These are phyloP conservation scores for Brachionus calyciflorus DNA, from an alignment of 1,140 invertebrate genomes.

Conservation along the genomic window DNA sequence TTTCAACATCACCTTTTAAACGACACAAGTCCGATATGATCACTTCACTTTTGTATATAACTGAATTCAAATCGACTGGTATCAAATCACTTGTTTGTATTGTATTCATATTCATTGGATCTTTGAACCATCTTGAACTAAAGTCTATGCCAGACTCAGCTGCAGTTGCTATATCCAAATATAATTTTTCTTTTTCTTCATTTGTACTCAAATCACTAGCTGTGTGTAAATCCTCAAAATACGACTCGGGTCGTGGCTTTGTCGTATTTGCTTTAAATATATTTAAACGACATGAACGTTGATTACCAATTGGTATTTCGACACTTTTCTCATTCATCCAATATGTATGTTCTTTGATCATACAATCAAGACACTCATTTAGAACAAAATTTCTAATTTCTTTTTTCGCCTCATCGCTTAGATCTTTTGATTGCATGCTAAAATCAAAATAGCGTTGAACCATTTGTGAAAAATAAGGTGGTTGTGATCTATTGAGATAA, in stretches of 20 bases:
- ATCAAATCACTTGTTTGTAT: slow-evolving; percentile 68
- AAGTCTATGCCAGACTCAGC: slow-evolving; percentile 94
- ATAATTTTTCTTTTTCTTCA: slow-evolving; percentile 66
- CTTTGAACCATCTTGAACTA: slow-evolving; percentile 78
- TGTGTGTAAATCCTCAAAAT: slow-evolving; percentile 67
- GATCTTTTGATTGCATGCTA: slow-evolving; percentile 3
- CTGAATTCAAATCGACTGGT: slow-evolving; percentile 80
- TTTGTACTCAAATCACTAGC: not conserved
- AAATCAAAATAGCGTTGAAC: slow-evolving; percentile 57
- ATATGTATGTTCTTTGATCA: slow-evolving; percentile 4
- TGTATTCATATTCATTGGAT: slow-evolving; percentile 53
- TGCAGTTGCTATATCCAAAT: slow-evolving; percentile 77
- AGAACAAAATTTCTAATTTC: not conserved
- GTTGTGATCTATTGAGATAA: slow-evolving; percentile 77
- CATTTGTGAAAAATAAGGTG: slow-evolving; percentile 79
- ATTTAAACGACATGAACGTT: not conserved
- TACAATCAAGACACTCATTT: not conserved
- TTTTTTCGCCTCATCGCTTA: not conserved
- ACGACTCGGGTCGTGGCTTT: slow-evolving; percentile 74
- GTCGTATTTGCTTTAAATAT: slow-evolving; percentile 18
- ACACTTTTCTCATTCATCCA: slow-evolving; percentile 31
- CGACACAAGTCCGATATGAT: slow-evolving; percentile 64
- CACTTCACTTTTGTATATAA: slow-evolving; percentile 75
- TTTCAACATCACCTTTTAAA: slow-evolving; percentile 60
- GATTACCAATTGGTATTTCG: not conserved